Base-by-base conservation (phyloP, 2,113 vertebrate genomes). In the Cavia aperea region DNA sequence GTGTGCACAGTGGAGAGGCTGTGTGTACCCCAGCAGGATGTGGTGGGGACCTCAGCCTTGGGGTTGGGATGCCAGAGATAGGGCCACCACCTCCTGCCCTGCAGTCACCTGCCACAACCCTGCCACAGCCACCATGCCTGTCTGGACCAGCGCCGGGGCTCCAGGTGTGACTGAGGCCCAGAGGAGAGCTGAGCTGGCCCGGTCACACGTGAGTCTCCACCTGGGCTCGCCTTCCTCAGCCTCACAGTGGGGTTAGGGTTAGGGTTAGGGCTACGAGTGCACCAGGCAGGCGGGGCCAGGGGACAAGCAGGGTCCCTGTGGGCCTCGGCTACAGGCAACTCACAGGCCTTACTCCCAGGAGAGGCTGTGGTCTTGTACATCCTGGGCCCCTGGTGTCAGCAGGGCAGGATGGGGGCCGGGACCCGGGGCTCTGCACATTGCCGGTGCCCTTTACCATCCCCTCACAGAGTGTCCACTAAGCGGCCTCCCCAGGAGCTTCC, bases 21-120 rank as follows among this genome's bases (percentile, higher is more conserved):
- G 0, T 1, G 7, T 24, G n/a, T 10, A 29, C 18, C 33, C 23
- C 14, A 18, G n/a, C 36, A 79, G 63, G 33, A 13, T 3, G 0
- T 26, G 56, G 85, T 5, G 14, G 31, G 36, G 90, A 87, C 43
- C 18, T 29, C 21, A 7, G 70, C 31, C 24, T 3, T 2, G 2
- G 58, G 58, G 58, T 21, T 60, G 21, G 58, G 58, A 60, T 21
- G 1, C 58, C 21, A 23, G 58, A 58, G 56, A 58, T 23, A 60
- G 18, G 68, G 63, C 2, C 14, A 5, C 56, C 13, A 5, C 16
- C 72, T 56, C 12, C 21, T 19, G 21, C 43, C 46, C 4, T 13
- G 73, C 39, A 73, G 11, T 14, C 5, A 7, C 36, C 43, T 36
- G 14, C 23, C 21, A 73, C 10, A 43, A 60, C 58, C 39, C 39